Evolutionary conservation across 2,113 vertebrate species (phyloP), one percentile per base, ranked within the genome.

Genomic region (Periophthalmus modestus): DNA sequence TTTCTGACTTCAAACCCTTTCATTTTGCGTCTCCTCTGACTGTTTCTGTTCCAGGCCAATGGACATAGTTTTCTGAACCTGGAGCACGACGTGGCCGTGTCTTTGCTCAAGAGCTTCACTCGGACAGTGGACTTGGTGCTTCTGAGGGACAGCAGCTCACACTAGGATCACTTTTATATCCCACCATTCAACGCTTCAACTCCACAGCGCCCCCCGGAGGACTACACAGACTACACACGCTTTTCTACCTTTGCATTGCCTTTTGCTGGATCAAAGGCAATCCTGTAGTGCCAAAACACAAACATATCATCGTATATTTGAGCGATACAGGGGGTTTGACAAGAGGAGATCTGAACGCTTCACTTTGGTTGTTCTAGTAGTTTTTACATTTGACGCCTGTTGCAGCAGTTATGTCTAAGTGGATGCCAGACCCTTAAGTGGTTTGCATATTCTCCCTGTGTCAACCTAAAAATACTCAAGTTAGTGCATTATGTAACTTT

Each of bases 221-320:
- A 34, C 16, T 18, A 16, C 15, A 39, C 33, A 11, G 33, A 65
- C 61, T 10, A n/a, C 24, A 14, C 14, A 78, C 82, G 43, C 79
- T 68, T 83, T 83, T 76, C 73, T 0, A 84, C 74, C 77, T 82
- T 83, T 89, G 71, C 95, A 95, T 98, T 98, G 97, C 98, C 98
- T 97, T 96, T 98, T 99, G 98, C 98, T 98, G 98, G 97, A 99
- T 96, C 97, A 98, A 98, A 97, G 98, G 97, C 97, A 96, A 98
- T 96, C 91, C n/a, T 78, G 91, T 94, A 95, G 96, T 98, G 97
- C 98, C 98, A 98, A 98, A 97, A 94, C 95, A 96, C 87, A 85
- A 86, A 90, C 94, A 95, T 95, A 95, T 95, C 87, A 86, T 67
- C 77, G 77, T 75, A 78, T 85, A 78, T 83, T 19, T 18, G 87